Conservation (phyloP, 2,888 invertebrate species). For the Epinotia bilunana region DNA sequence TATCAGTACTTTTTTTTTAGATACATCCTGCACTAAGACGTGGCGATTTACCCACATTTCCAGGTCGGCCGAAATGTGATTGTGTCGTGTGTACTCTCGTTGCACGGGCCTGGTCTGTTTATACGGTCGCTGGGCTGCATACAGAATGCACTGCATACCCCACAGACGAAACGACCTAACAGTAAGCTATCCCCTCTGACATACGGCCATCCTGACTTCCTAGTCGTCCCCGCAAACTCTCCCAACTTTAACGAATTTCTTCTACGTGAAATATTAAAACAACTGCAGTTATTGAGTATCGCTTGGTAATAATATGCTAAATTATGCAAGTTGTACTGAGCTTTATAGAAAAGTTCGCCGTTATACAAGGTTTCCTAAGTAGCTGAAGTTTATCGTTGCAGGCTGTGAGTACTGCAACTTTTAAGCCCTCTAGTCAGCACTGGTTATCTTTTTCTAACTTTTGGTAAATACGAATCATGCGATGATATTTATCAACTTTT, state of each 20-base stretch:
- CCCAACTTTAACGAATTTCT: conserved; percentile 41
- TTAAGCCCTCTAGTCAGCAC: not conserved
- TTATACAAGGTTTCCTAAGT: conserved; percentile 2
- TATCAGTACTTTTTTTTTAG: not conserved
- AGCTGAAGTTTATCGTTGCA: conserved; percentile 1
- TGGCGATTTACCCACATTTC: conserved; percentile 21
- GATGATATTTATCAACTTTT: no score
- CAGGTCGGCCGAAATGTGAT: conserved; percentile 44
- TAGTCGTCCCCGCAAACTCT: conserved; percentile 10
- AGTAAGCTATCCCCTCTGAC: not conserved
- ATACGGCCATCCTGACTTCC: not conserved
- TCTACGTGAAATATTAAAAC: conserved; percentile 42
- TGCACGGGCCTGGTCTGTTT: conserved; percentile 52
- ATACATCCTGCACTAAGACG: not conserved
- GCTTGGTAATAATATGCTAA: conserved; percentile 29
- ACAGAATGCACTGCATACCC: conserved; percentile 50
- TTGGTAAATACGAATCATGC: not conserved
- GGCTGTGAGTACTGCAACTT: not conserved
- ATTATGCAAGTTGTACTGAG: conserved; percentile 8
- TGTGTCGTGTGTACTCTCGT: conserved; percentile 38
- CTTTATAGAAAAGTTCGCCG: not conserved
- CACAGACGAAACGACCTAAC: conserved; percentile 9
- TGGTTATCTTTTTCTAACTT: not conserved
- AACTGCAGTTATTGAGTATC: conserved; percentile 23
- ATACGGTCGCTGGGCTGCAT: conserved; percentile 62